phyloP scores from a whole-genome alignment of 2,888 invertebrate species.

The Phanerotoma sp. region DNA sequence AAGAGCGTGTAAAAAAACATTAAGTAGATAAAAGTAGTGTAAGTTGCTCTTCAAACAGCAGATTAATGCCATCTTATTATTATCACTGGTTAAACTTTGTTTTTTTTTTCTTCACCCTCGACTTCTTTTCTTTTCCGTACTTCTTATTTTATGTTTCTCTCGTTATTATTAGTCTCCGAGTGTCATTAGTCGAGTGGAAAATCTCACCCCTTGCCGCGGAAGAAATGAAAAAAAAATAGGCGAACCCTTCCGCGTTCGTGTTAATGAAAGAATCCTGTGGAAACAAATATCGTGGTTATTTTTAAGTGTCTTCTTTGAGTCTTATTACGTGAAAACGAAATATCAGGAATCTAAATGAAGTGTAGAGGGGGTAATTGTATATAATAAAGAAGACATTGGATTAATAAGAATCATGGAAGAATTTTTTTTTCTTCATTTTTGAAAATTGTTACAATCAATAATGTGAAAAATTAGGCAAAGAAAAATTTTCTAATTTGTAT shows the following conservation, averaged over 20 bases:
- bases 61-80: conserved; percentile 53
- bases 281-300: conserved; percentile 12
- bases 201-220: conserved; percentile 4
- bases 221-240: conserved; percentile 3
- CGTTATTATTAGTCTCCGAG: conserved; percentile 22
- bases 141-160: conserved; percentile 1
- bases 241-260: neutral
- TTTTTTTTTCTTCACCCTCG: conserved; percentile 34
- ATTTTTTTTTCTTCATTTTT: too few relatives aligned
- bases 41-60: conserved; percentile 53
- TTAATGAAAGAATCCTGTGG: conserved; percentile 14
- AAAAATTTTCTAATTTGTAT: too few relatives aligned
- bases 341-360: too few relatives aligned
- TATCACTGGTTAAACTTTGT: conserved; percentile 47
- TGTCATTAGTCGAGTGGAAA: conserved; percentile 5
- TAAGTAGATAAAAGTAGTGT: conserved; percentile 26
- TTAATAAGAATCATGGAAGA: too few relatives aligned
- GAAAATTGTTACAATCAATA: too few relatives aligned
- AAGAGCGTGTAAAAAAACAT: conserved; percentile 11
- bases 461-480: too few relatives aligned
- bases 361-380: too few relatives aligned
- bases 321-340: too few relatives aligned
- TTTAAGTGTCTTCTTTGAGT: conserved; percentile 10
- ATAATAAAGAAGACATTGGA: too few relatives aligned
- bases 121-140: conserved; percentile 37